Conservation (phyloP, 1,140 invertebrate species). For the Apis florea region DNA sequence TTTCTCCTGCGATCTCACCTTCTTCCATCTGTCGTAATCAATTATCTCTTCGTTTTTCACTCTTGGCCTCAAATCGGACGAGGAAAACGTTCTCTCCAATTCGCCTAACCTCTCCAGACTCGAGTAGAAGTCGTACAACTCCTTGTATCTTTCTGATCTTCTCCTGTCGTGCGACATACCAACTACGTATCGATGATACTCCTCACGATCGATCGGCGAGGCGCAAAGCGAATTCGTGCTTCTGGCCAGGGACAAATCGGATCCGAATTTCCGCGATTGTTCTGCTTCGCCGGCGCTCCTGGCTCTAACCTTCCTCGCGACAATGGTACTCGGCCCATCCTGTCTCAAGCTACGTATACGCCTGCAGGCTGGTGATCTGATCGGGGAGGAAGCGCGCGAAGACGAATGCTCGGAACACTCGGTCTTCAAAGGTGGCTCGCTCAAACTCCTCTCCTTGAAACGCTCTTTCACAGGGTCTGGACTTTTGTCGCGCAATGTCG, state of each 20-base stretch:
- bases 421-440: constrained; percentile 77
- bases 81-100: constrained; percentile 88
- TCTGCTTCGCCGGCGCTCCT: constrained; percentile 84
- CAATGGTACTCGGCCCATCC: constrained; percentile 54
- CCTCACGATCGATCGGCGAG: constrained; percentile 79
- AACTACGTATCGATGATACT: constrained; percentile 86
- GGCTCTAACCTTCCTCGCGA: constrained; percentile 79
- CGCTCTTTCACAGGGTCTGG: constrained; percentile 64
- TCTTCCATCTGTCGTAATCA: constrained; percentile 93
- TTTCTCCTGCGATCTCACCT: constrained; percentile 88
- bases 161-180: constrained; percentile 87
- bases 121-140: constrained; percentile 92
- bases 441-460: constrained; percentile 77
- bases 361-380: constrained; percentile 84
- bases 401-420: constrained; percentile 61
- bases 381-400: constrained; percentile 80
- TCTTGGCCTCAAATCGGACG: constrained; percentile 85
- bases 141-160: constrained; percentile 90
- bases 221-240: constrained; percentile 78
- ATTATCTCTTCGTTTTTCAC: constrained; percentile 88
- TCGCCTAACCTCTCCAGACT: constrained; percentile 92
- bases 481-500: constrained; percentile 63
- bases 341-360: constrained; percentile 82
- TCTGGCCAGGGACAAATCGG: constrained; percentile 72
- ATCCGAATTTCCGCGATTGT: constrained; percentile 72